Base-by-base conservation (phyloP, 2,888 invertebrate species). In the Ormyrus rosae region DNA sequence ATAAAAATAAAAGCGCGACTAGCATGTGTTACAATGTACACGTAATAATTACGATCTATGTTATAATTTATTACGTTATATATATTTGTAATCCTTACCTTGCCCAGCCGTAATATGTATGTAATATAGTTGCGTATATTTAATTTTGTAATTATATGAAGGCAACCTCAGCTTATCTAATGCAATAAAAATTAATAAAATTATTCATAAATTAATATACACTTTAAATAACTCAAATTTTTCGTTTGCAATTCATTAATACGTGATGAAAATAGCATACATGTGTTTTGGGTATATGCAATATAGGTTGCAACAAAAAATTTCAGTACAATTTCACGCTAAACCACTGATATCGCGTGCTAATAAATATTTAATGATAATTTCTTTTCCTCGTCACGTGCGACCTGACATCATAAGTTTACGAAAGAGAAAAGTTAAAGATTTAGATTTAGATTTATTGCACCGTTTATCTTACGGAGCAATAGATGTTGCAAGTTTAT, bases 21-120 rank as follows among this genome's bases (percentile, higher is more conserved):
- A 58, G 50, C 13, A 63, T 19, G 19, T 50, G 53, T n/a, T 63
- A 13, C 48, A 19, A 61, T 69, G 48, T 53, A 51, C 7, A 69
- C 34, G 68, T 76, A 68, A 76, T 53, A 13, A 55, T 73, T 65
- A 64, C n/a, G 46, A 46, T 56, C 10, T 34, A 64, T 74, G 56
- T 48, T 34, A 65, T 64, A 74, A 74, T 65, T 6, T 19, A 5
- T 76, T 60, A 60, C 34, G 19, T 19, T 60, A 19, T 56, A 46
- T 50, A 51, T 11, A 34, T 19, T 65, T 46, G 53, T 55, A 46
- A 73, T 64, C 10, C 34, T 71, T 73, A 56, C 74, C 34, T 67
- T 48, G n/a, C 5, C 19, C 19, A 19, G 19, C 19, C 19, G 19
- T 19, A 19, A 19, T 19, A 1, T 19, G 19, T 19, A 19, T 19